phyloP scores from a whole-genome alignment of 2,888 invertebrate genomes.

The Formica aserva region DNA sequence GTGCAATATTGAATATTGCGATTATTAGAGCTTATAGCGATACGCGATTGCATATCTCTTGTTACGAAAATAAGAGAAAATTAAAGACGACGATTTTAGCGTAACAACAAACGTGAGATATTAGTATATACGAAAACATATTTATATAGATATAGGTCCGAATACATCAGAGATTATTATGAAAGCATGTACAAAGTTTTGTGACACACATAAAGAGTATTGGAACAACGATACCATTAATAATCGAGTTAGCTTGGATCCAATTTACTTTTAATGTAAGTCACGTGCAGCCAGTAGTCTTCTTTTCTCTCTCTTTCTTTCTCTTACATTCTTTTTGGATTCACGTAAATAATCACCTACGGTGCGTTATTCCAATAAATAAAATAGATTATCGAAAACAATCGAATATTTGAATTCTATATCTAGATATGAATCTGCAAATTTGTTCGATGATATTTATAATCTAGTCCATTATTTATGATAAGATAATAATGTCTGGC shows the following conservation, averaged over 20 bases:
- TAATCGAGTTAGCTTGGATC: slow-evolving; percentile 8
- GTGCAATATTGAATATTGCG: background rate
- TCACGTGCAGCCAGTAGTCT: slow-evolving; percentile 25
- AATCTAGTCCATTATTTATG: background rate
- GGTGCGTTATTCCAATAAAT: background rate
- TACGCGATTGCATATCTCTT: slow-evolving; percentile 4
- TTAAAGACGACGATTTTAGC: background rate
- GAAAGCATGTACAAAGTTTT: background rate
- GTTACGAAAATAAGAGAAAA: background rate
- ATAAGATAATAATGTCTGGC: background rate
- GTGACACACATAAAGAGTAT: background rate
- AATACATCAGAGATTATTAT: slow-evolving; percentile 6
- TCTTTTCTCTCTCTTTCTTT: background rate
- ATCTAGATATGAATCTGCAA: background rate
- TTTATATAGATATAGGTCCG: background rate
- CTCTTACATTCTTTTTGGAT: background rate
- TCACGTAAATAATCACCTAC: background rate
- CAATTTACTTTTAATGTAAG: background rate
- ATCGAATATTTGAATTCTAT: background rate
- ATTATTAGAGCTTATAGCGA: background rate
- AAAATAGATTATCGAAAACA: slow-evolving; percentile 8
- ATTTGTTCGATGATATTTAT: background rate
- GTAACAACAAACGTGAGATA: background rate
- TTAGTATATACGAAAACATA: background rate
- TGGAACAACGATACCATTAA: slow-evolving; percentile 14